Conservation (phyloP, 1,140 invertebrate species). For the Aphidius ervi region DNA sequence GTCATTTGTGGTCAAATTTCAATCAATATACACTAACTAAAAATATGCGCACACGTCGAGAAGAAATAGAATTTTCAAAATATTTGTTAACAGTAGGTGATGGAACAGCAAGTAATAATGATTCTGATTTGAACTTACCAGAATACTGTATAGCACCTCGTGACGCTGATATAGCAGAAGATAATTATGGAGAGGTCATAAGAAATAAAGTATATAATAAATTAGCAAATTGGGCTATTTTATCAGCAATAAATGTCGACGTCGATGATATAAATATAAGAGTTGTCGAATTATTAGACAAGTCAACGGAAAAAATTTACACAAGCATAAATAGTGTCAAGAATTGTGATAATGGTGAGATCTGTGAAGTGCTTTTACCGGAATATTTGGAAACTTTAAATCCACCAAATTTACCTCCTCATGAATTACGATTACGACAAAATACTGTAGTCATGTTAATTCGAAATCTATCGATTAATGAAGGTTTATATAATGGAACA, state of each 20-base stretch:
- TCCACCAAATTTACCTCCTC: slow-evolving; percentile 5
- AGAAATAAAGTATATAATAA: slow-evolving; percentile 14
- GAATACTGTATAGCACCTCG: slow-evolving; percentile 3
- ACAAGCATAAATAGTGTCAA: neutral
- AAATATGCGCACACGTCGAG: slow-evolving; percentile 12
- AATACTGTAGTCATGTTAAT: slow-evolving; percentile 16
- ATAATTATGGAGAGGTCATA: slow-evolving; percentile 16
- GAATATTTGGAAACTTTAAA: slow-evolving; percentile 22
- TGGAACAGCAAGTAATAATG: slow-evolving; percentile 13
- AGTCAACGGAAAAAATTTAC: slow-evolving; percentile 11
- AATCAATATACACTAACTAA: slow-evolving; percentile 19
- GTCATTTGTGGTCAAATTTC: slow-evolving; percentile 22
- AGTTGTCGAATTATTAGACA: slow-evolving; percentile 19
- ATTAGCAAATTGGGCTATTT: slow-evolving; percentile 19
- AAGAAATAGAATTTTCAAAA: slow-evolving; percentile 21
- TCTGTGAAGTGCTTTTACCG: slow-evolving; percentile 7
- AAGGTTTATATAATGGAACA: slow-evolving; percentile 24
- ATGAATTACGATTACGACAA: slow-evolving; percentile 16
- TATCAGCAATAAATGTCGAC: slow-evolving; percentile 20
- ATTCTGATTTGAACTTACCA: slow-evolving; percentile 17
- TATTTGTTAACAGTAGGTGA: slow-evolving; percentile 23
- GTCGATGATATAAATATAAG: slow-evolving; percentile 23
- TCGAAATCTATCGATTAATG: slow-evolving; percentile 15
- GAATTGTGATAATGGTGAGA: neutral
- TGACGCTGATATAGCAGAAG: slow-evolving; percentile 9